phyloP scores from a whole-genome alignment of 2,888 invertebrate species.

The Germaria angustata region DNA sequence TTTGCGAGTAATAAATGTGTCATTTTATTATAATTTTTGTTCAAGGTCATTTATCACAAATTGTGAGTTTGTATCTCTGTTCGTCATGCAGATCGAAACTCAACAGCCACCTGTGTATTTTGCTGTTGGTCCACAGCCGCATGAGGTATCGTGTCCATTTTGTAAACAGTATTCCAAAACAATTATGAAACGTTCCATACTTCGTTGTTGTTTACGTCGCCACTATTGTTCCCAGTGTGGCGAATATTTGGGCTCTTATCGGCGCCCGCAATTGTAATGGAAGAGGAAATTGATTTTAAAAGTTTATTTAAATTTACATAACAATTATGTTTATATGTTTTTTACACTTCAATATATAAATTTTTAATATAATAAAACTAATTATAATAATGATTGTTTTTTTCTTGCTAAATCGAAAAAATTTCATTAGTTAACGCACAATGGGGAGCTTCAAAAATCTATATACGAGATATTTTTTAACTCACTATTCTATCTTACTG shows the following conservation, averaged over 20 bases:
- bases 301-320: neutral
- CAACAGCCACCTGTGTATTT: conserved; percentile 71
- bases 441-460: no score
- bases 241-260: conserved; percentile 77
- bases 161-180: conserved; percentile 75
- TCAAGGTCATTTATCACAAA: conserved; percentile 30
- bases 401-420: no score
- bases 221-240: conserved; percentile 77
- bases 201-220: conserved; percentile 72
- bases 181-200: conserved; percentile 71
- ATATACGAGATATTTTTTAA: no score
- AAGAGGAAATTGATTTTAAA: neutral
- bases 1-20: neutral
- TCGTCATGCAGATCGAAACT: conserved; percentile 10
- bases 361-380: neutral
- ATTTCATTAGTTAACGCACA: no score
- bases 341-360: neutral
- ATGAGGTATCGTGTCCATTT: conserved; percentile 77
- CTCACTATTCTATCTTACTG: no score
- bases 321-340: no score
- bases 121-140: conserved; percentile 76
- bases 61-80: neutral
- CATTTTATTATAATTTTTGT: neutral
- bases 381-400: neutral
- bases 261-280: conserved; percentile 75